Evolutionary conservation across 2,888 invertebrate genomes (phyloP), one percentile per base, ranked within the genome.

Genomic region (Ethmia dodecea): DNA sequence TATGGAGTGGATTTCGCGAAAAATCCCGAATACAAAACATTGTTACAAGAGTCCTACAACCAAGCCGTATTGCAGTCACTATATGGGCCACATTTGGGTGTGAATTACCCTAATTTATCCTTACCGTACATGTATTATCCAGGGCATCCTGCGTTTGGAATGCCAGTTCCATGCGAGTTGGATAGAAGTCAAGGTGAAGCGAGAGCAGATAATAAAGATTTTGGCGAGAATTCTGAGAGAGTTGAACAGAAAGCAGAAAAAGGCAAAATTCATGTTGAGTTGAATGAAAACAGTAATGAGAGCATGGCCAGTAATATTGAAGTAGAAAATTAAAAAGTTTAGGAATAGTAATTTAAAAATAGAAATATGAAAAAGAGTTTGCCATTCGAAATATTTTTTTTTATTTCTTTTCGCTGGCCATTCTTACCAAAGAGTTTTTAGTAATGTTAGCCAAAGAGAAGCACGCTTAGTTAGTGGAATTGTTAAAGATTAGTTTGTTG

Each of bases 301-400:
- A 87, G 86, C 55, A 79, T 86, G 74, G 87, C 80, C 14, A 86
- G 87, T 62, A 86, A 87, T 52, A 86, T 87, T 42, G 87, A 87
- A 53, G 47, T 87, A 37, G 87, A 87, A 63, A 86, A 87, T 66
- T 87, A 61, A 26, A 26, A 67, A 18, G 5, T 18, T 5, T 5
- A 18, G 18, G 8, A 8, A 18, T 5, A 18, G 18, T 18, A 18
- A 5, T 8, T 18, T 18, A 18, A 18, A 5, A 18, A 5, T 18
- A 18, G 8, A 8, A 18, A 5, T 18, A 8, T 8, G 18, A 5
- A 18, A 18, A 18, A 8, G 18, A 18, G 18, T 5, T 18, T 18
- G n/a, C n/a, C n/a, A n/a, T n/a, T n/a, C 8, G 5, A 18, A 18
- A 5, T 8, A 18, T 18, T 8, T 18, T 18, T n/a, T n/a, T 18